A percentile compares a stretch with the other conserved stretches of the same genome.
These are phyloP conservation scores for Delichon dasypus DNA, from an alignment of 2,797 vertebrate species.

Conservation along the genomic window DNA sequence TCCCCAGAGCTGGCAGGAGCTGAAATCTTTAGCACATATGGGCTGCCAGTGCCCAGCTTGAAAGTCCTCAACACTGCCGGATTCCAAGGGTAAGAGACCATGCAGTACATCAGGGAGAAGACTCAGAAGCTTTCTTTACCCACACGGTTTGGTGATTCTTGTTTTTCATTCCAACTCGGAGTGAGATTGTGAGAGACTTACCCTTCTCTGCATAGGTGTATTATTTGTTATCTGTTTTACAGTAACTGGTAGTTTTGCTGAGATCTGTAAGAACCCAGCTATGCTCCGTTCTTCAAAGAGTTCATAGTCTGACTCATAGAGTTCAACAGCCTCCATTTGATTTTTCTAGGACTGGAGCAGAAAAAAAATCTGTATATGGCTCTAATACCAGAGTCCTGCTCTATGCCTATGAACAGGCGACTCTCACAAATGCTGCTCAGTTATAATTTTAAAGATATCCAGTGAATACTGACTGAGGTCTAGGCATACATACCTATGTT, in stretches of 20 bases:
- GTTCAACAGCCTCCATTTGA: neutral
- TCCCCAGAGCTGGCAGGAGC: neutral
- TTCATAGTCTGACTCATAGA: neutral
- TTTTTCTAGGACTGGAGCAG: neutral
- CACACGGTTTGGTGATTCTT: neutral
- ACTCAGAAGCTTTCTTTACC: neutral
- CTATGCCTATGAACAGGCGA: neutral
- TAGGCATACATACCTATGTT: neutral
- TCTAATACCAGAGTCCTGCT: neutral
- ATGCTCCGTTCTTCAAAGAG: neutral
- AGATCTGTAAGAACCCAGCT: neutral
- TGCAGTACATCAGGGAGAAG: neutral
- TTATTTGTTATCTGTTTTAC: neutral
- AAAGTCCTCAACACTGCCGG: neutral
- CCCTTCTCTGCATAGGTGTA: neutral
- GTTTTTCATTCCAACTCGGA: neutral
- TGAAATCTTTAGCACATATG: neutral
- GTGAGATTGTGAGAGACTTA: neutral
- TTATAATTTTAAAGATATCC: neutral
- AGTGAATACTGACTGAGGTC: neutral
- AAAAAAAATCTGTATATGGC: neutral
- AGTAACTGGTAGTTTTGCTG: neutral
- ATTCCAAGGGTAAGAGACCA: neutral
- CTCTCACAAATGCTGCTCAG: neutral
- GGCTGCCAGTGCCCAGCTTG: slow-evolving; percentile 4